phyloP scores from a whole-genome alignment of 2,888 invertebrate species.

The Cantharis nigra region DNA sequence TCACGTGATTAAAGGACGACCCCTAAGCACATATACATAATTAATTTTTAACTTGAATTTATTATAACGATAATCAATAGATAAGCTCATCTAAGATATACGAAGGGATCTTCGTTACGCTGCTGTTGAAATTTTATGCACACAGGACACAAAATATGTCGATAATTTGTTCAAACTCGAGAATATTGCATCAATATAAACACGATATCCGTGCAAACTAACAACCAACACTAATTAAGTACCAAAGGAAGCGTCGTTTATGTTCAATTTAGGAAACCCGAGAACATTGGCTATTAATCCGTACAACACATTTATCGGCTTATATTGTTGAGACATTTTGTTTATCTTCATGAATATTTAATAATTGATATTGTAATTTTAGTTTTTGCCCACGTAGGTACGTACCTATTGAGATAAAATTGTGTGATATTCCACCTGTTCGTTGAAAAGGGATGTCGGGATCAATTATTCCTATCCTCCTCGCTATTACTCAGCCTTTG shows the following conservation, averaged over 20 bases:
- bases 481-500: not conserved
- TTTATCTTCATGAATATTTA: not conserved
- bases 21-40: not conserved
- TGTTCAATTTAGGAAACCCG: constrained; percentile 8
- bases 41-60: not conserved
- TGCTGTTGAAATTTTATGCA: not conserved
- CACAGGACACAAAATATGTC: not conserved
- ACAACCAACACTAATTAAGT: constrained; percentile 14
- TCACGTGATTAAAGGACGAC: too few species aligned
- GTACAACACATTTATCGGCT: not conserved
- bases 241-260: constrained; percentile 5
- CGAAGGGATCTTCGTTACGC: not conserved
- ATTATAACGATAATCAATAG: not conserved
- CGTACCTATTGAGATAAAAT: not conserved
- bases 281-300: constrained; percentile 11
- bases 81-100: not conserved
- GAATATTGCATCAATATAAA: constrained; percentile 7
- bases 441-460: not conserved
- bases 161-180: not conserved
- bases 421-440: not conserved
- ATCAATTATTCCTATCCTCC: not conserved
- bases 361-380: not conserved
- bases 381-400: not conserved
- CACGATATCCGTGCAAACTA: constrained; percentile 1
- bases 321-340: not conserved